phyloP scores from a whole-genome alignment of 2,888 invertebrate genomes.

The Sesia apiformis region DNA sequence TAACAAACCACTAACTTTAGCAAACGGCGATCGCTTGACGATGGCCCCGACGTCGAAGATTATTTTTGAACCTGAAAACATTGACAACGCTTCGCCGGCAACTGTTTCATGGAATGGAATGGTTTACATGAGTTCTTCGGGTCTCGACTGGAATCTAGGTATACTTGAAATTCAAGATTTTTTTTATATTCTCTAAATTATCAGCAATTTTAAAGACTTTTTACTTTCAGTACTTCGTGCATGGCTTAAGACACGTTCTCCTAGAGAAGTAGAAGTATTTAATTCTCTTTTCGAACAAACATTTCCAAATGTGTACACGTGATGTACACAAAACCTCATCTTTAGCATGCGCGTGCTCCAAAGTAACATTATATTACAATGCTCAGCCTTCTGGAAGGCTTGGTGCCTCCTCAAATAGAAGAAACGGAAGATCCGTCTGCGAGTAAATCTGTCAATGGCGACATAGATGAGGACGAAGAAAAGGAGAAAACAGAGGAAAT shows the following conservation, averaged over 20 bases:
- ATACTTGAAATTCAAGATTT: slow-evolving; percentile 2
- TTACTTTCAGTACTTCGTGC: slow-evolving; percentile 80
- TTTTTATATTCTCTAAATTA: not conserved
- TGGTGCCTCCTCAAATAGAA: slow-evolving; percentile 83
- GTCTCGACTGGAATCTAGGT: slow-evolving; percentile 92
- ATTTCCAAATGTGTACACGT: slow-evolving; percentile 82
- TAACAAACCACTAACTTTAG: slow-evolving; percentile 94
- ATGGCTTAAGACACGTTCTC: slow-evolving; percentile 83
- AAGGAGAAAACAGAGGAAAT: slow-evolving; percentile 76
- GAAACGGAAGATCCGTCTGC: slow-evolving; percentile 71
- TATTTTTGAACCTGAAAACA: slow-evolving; percentile 97
- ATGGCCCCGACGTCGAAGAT: slow-evolving; percentile 97
- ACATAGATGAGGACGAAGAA: slow-evolving; percentile 74
- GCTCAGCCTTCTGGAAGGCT: slow-evolving; percentile 87
- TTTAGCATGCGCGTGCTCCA: slow-evolving; percentile 92
- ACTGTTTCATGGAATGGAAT: slow-evolving; percentile 96
- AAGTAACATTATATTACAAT: slow-evolving; percentile 93
- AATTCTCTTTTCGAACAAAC: slow-evolving; percentile 83
- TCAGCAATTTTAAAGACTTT: not conserved
- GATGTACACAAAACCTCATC: slow-evolving; percentile 88
- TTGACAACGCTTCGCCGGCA: slow-evolving; percentile 97
- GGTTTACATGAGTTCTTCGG: slow-evolving; percentile 98
- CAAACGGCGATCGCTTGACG: slow-evolving; percentile 94
- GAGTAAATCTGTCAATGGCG: slow-evolving; percentile 58
- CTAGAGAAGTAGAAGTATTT: slow-evolving; percentile 78